Evolutionary conservation across 2,797 vertebrate species (phyloP).

Genomic region (Coluber constrictor): DNA sequence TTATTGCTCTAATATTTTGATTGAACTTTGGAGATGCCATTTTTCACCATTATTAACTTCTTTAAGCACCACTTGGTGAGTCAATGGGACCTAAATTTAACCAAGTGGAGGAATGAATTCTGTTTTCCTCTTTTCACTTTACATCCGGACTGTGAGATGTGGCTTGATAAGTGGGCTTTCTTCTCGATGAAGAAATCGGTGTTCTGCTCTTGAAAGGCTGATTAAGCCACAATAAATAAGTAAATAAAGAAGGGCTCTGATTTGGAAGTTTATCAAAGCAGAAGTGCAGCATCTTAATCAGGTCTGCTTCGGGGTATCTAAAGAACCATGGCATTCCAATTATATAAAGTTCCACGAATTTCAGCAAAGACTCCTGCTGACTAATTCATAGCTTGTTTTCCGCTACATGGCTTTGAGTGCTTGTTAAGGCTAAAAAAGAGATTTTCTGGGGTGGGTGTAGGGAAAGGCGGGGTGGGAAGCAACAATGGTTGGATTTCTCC

Average conservation of each 20-base stretch:
- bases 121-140: conserved; percentile 22
- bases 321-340: conserved; percentile 85
- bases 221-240: conserved; percentile 12
- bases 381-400: conserved; percentile 92
- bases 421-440: conserved; percentile 81
- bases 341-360: conserved; percentile 86
- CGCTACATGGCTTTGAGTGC: conserved; percentile 83
- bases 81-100: not conserved
- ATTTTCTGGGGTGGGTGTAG: conserved; percentile 1
- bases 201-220: conserved; percentile 47
- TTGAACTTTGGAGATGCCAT: not conserved
- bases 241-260: conserved; percentile 59
- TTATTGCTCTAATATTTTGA: not conserved
- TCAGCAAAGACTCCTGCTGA: conserved; percentile 88
- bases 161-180: conserved; percentile 21
- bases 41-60: not conserved
- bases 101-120: not conserved
- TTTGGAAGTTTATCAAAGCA: conserved; percentile 85
- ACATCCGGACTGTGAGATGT: not conserved
- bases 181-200: conserved; percentile 46
- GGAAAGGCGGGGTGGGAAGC: conserved; percentile 24
- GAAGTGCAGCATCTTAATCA: conserved; percentile 86
- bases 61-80: not conserved
- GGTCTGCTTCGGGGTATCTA: conserved; percentile 79
- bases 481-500: conserved; percentile 78